Evolutionary conservation across 2,888 invertebrate genomes (phyloP).

Genomic region (Eupithecia centaureata): DNA sequence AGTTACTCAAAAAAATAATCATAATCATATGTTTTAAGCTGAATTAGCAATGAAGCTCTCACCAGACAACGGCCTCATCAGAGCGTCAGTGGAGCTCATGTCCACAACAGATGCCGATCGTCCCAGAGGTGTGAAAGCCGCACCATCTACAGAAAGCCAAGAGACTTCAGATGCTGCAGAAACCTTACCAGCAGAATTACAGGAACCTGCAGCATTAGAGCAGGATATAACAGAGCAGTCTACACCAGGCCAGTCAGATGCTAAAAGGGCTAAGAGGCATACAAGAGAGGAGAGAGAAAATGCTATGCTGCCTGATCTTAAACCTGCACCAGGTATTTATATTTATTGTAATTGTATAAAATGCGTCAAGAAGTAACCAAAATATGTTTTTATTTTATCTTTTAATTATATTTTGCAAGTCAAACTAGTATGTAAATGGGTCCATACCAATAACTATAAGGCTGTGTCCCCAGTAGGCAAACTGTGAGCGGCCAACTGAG

Average conservation of each 20-base stretch:
- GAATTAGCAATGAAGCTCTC: slow-evolving; percentile 85
- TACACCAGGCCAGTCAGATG: slow-evolving; percentile 70
- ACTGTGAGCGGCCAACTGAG: no score
- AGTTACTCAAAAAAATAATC: neutral
- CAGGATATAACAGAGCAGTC: slow-evolving; percentile 56
- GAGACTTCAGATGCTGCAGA: slow-evolving; percentile 38
- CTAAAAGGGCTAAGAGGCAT: slow-evolving; percentile 70
- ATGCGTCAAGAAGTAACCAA: no score
- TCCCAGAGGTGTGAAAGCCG: slow-evolving; percentile 82
- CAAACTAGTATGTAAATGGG: no score
- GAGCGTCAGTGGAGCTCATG: slow-evolving; percentile 91
- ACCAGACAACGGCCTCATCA: slow-evolving; percentile 90
- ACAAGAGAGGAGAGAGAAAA: slow-evolving; percentile 86
- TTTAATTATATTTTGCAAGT: no score
- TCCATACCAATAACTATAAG: no score
- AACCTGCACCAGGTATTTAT: slow-evolving; percentile 85
- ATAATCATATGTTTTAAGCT: slow-evolving; percentile 55
- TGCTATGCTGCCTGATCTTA: slow-evolving; percentile 91
- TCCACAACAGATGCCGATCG: slow-evolving; percentile 88
- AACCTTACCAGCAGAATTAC: slow-evolving; percentile 41
- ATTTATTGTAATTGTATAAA: neutral
- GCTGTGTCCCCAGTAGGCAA: no score
- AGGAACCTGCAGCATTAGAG: slow-evolving; percentile 44
- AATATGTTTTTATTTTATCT: no score
- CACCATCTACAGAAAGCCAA: slow-evolving; percentile 52